These are phyloP conservation scores for Torymus aiolomorphi DNA, from an alignment of 2,888 invertebrate species.

Conservation along the genomic window DNA sequence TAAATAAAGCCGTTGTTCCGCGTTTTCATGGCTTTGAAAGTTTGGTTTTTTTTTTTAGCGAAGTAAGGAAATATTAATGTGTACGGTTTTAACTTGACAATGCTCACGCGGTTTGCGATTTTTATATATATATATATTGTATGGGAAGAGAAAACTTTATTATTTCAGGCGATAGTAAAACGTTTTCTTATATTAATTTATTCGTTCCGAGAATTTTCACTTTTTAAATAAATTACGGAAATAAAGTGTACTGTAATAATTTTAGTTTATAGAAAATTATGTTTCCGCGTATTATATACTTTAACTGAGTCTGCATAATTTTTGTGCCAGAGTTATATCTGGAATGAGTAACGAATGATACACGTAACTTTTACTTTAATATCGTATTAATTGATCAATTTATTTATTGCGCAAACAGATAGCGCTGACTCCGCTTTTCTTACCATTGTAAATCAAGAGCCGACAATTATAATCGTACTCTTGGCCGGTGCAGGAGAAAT, in stretches of 20 bases:
- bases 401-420: conserved; percentile 22
- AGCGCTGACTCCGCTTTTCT: background rate
- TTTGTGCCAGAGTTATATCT: background rate
- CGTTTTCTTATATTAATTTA: no score
- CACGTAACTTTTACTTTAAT: background rate
- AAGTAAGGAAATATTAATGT: background rate
- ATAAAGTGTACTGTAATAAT: no score
- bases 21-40: background rate
- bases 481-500: conserved; percentile 2
- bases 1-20: background rate
- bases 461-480: conserved; percentile 7
- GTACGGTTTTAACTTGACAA: no score
- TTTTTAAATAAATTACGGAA: no score
- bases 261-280: no score
- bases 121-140: no score
- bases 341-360: background rate
- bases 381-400: conserved; percentile 4
- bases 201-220: no score
- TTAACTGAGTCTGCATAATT: no score
- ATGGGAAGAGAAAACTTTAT: no score
- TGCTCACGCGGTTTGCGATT: no score
- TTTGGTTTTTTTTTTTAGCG: background rate
- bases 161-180: no score
- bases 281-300: no score
- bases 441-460: background rate